phyloP scores from a whole-genome alignment of 2,113 vertebrate species.

The Eurystomus gularis region DNA sequence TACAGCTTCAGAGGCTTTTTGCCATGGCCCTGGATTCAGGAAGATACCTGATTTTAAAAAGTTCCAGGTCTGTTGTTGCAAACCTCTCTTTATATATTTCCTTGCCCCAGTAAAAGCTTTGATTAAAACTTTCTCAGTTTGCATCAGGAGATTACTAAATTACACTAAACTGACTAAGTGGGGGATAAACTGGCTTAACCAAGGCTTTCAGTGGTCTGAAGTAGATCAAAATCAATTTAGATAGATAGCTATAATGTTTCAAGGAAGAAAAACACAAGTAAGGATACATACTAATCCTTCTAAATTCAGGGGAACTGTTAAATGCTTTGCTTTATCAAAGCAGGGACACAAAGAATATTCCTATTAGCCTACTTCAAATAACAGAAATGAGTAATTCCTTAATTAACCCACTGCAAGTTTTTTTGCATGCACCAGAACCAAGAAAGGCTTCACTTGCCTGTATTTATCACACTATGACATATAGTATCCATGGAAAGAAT shows the following conservation, averaged over 20 bases:
- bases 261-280: neutral
- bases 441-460: neutral
- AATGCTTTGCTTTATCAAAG: neutral
- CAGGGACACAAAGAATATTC: neutral
- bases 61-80: neutral
- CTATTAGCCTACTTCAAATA: neutral
- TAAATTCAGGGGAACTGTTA: neutral
- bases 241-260: neutral
- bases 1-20: neutral
- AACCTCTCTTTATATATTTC: neutral
- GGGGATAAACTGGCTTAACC: neutral
- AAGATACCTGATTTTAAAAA: neutral
- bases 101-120: neutral
- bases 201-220: neutral
- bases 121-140: neutral
- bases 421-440: neutral
- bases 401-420: neutral
- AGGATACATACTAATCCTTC: neutral
- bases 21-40: neutral
- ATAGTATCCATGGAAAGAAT: neutral
- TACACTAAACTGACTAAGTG: neutral
- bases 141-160: neutral
- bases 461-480: neutral
- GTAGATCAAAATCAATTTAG: neutral
- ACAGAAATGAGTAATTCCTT: neutral